Conservation (phyloP, 2,888 invertebrate genomes). For the Tetragonisca angustula region DNA sequence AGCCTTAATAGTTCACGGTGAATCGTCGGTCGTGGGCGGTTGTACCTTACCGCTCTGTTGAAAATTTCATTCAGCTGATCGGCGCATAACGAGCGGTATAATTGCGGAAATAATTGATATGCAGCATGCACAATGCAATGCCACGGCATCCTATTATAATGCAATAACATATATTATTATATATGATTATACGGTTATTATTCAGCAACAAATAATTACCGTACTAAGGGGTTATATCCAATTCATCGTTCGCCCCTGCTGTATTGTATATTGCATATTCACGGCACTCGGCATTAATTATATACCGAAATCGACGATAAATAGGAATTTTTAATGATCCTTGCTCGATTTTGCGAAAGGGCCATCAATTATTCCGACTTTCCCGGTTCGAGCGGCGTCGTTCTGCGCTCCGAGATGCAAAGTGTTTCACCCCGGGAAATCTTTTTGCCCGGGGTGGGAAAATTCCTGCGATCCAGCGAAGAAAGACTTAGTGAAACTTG, state of each 20-base stretch:
- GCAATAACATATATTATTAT: neutral
- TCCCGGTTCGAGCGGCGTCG: neutral
- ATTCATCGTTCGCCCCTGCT: neutral
- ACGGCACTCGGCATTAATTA: too few species aligned
- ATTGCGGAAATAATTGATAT: neutral
- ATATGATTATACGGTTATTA: neutral
- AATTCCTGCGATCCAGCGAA: neutral
- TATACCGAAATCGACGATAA: neutral
- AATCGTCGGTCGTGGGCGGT: neutral
- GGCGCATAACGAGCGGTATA: neutral
- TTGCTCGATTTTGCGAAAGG: neutral
- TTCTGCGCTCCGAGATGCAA: too few species aligned
- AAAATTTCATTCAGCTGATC: neutral
- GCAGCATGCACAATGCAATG: neutral
- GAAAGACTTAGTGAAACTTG: rapidly evolving
- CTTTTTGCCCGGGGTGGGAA: too few species aligned
- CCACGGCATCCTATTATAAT: neutral
- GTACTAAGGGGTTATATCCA: neutral
- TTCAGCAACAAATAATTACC: neutral
- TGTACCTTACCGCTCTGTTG: neutral
- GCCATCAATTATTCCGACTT: neutral
- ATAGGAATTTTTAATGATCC: neutral
- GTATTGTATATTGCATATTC: too few species aligned
- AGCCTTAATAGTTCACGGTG: constrained; percentile 29
- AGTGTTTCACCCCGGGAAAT: too few species aligned